Base-by-base conservation (phyloP, 2,113 vertebrate species). In the Dryoscopus gambensis region DNA sequence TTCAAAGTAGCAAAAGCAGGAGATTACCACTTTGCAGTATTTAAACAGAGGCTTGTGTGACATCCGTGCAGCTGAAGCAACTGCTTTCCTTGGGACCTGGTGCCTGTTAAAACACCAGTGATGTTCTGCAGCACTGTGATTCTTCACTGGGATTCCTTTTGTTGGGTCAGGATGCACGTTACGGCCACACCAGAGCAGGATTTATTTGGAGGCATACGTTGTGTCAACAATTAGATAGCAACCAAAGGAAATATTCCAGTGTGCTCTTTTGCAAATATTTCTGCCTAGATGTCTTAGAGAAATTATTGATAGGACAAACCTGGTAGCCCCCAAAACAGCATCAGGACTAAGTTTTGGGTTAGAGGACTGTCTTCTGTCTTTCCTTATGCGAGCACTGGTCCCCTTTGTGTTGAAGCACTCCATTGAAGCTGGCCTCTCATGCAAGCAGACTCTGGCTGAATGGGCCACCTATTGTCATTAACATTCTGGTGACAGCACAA, bases 1-100 rank as follows among this genome's bases (percentile, higher is more conserved):
- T 91, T 97, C 94, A 80, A 89, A 98, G 94, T 92, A 96, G 65
- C 79, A 57, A 85, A 96, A 89, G 95, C 94, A 96, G 97, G 96
- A 97, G 97, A 96, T 89, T 88, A 91, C 97, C 75, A 60, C 53
- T 73, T 92, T 47, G 75, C 84, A 92, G 53, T 81, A 24, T 65
- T 90, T 93, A 95, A 96, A 90, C 65, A 93, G 81, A 85, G 73
- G 76, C 42, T 76, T 94, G 96, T 93, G 94, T 14, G 84, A 74
- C n/a, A 76, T 84, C 84, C 25, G 6, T 39, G 56, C 69, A 68
- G 81, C 93, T 60, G 84, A 76, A 78, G 77, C 77, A 87, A n/a
- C 87, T 64, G 76, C 6, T 0, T 90, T 93, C 13, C 85, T 95
- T 53, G 69, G 53, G 86, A 39, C 83, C 9, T 1, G 4, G 55